Evolutionary conservation across 2,113 vertebrate species (phyloP).

Genomic region (Thermophis baileyi): DNA sequence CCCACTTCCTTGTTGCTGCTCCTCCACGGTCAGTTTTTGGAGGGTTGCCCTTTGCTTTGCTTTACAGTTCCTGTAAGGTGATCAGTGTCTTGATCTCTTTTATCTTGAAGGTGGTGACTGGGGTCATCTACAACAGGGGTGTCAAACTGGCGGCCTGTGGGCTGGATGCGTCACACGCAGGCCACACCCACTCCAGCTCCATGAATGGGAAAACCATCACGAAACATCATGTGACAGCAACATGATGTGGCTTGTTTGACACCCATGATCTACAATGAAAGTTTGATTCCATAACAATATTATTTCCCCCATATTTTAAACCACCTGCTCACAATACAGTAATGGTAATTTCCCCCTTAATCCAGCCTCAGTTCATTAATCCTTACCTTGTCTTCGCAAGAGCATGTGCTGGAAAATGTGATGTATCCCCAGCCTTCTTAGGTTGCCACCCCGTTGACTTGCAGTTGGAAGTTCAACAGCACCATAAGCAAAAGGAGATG

Average conservation of each 20-base stretch:
- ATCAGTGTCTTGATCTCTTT: not conserved
- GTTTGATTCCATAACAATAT: not conserved
- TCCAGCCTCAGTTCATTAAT: not conserved
- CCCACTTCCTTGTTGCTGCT: not conserved
- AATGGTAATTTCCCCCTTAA: not conserved
- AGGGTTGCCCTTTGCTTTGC: not conserved
- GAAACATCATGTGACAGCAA: too few relatives aligned
- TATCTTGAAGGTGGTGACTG: not conserved
- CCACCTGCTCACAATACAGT: not conserved
- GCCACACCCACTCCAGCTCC: too few relatives aligned
- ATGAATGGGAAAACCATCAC: too few relatives aligned
- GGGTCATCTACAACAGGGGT: not conserved
- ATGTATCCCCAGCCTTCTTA: not conserved
- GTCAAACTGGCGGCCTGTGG: too few relatives aligned
- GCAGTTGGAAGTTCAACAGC: not conserved
- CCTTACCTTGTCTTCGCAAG: not conserved
- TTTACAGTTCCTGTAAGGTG: not conserved
- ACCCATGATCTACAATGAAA: not conserved
- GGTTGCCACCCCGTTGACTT: not conserved
- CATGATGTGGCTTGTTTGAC: too few relatives aligned
- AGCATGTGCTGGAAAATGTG: not conserved
- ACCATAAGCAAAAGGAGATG: not conserved
- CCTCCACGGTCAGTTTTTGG: not conserved
- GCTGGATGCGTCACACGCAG: too few relatives aligned
- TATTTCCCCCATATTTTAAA: not conserved